Evolutionary conservation across 1,140 invertebrate genomes (phyloP).

Genomic region (Idris sp.): DNA sequence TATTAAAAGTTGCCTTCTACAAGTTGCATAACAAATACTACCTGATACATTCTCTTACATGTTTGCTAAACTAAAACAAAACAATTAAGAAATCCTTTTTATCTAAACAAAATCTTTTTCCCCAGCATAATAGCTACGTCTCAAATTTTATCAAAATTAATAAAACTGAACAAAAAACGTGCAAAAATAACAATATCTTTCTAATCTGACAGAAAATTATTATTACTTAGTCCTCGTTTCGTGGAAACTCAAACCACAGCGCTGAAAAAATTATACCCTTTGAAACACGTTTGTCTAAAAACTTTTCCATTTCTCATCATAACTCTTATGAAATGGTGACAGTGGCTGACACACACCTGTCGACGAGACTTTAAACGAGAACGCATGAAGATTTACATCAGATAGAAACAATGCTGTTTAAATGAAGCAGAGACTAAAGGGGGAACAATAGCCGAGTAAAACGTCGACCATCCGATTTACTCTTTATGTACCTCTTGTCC

Average conservation of each 20-base stretch:
- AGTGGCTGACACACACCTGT: slow-evolving; percentile 5
- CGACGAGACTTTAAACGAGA: slow-evolving; percentile 14
- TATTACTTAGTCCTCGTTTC: slow-evolving; percentile 6
- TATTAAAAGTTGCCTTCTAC: too few relatives aligned
- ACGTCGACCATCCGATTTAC: slow-evolving; percentile 16
- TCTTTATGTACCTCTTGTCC: slow-evolving; percentile 70
- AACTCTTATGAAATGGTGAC: slow-evolving; percentile 12
- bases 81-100: too few relatives aligned
- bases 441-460: background rate
- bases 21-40: too few relatives aligned
- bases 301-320: slow-evolving; percentile 29
- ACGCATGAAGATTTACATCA: slow-evolving; percentile 24
- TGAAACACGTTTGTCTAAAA: slow-evolving; percentile 25
- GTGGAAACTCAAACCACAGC: slow-evolving; percentile 2
- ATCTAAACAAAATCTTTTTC: too few relatives aligned
- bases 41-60: too few relatives aligned
- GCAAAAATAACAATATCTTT: too few relatives aligned
- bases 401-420: slow-evolving; percentile 9
- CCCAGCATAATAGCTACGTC: too few relatives aligned
- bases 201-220: slow-evolving; percentile 11
- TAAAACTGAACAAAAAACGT: too few relatives aligned
- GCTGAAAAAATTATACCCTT: slow-evolving; percentile 21
- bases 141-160: too few relatives aligned
- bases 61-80: too few relatives aligned
- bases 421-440: slow-evolving; percentile 10